A percentile compares a stretch with the other conserved stretches of the same genome.
These are phyloP conservation scores for Penelope pileata DNA, from an alignment of 2,113 vertebrate genomes.

Conservation along the genomic window DNA sequence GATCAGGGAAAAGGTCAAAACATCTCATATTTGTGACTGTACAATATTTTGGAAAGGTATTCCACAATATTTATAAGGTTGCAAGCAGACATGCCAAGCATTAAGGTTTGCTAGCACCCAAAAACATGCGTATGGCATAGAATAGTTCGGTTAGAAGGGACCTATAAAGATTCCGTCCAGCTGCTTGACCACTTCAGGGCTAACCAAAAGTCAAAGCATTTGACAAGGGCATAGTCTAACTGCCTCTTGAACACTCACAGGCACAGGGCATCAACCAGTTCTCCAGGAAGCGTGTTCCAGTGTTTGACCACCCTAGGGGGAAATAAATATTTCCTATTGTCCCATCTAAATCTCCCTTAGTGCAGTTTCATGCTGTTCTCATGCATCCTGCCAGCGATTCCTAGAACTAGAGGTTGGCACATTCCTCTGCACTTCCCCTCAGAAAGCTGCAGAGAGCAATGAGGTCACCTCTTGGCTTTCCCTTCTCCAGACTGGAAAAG, in stretches of 20 bases:
- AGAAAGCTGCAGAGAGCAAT: not conserved
- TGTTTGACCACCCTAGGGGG: no score
- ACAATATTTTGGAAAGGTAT: not conserved
- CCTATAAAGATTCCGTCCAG: not conserved
- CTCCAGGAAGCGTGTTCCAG: not conserved
- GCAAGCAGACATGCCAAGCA: not conserved
- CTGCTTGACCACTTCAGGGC: not conserved
- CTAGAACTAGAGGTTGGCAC: not conserved
- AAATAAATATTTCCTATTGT: not conserved
- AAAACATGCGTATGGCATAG: not conserved
- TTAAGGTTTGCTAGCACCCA: not conserved
- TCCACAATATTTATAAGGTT: not conserved
- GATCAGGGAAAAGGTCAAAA: not conserved
- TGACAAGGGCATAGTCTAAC: not conserved
- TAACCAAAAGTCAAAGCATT: not conserved
- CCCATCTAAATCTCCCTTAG: not conserved
- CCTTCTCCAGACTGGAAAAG: not conserved
- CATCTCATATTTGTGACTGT: not conserved
- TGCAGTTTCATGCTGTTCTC: not conserved
- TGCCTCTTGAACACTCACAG: not conserved
- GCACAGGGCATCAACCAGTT: not conserved
- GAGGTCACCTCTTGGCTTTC: not conserved
- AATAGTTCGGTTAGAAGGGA: not conserved
- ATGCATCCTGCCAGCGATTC: no score
- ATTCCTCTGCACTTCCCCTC: not conserved